Evolutionary conservation across 2,888 invertebrate genomes (phyloP), one percentile per base, ranked within the genome.

Genomic region (Piscicola geometra): DNA sequence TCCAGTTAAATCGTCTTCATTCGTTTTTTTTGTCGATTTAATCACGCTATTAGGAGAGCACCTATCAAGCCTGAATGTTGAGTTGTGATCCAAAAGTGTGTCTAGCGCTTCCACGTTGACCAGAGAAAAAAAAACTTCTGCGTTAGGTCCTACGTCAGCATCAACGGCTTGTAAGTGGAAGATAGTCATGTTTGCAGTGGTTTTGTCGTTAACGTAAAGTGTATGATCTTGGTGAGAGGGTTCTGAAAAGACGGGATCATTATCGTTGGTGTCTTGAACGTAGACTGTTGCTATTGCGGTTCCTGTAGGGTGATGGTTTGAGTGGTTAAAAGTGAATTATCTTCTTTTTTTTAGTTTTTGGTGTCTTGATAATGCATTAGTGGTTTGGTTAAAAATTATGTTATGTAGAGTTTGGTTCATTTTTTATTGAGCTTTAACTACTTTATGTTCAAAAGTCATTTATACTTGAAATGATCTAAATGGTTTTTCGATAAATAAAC

Each of bases 231-330:
- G 41, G 3, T 30, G 36, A 18, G 64, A 41, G 60, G 79, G 79
- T 30, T 71, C 77, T 18, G 76, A 68, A 67, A 79, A 79, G 2
- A 74, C 64, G 0, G 79, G 79, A 18, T 36, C 69, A 66, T 79
- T 76, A 72, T 79, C 79, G 66, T 79, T 79, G 25, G 67, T 74
- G 67, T 79, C 79, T 52, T 73, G 64, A 12, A 73, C 56, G 36
- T 73, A 73, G 1, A 73, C 73, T 12, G 60, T 73, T 1, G 64
- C 73, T 64, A 56, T 33, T n/a, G 52, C 33, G 32, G 35, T 73
- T 21, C 73, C 73, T 73, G 35, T 25, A 70, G 41, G 41, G 41
- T 41, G 41, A 15, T 41, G 5, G 41, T 41, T 41, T 15, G 41
- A 41, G 41, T 41, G 41, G 41, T 41, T 41, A 15, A 9, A 41